A percentile compares a stretch with the other conserved stretches of the same genome.
These are phyloP conservation scores for Poecilia latipinna DNA, from an alignment of 2,113 vertebrate species.

Conservation along the genomic window DNA sequence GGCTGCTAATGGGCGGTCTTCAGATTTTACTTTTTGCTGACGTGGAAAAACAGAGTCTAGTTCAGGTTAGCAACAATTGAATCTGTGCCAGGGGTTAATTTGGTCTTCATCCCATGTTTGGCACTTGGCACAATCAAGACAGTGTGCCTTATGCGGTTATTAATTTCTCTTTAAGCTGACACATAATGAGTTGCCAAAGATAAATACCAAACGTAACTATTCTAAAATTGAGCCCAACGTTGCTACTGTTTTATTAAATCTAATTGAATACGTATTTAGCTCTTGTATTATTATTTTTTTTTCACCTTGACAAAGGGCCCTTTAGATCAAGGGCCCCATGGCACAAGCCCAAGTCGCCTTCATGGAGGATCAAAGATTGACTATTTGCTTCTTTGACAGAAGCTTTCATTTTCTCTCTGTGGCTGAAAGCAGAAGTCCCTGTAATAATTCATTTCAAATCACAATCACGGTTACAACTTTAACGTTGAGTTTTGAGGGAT, in stretches of 20 bases:
- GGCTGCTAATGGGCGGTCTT: neutral
- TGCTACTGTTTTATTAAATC: neutral
- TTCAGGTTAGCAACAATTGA: neutral
- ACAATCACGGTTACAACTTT: neutral
- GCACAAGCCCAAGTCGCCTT: neutral
- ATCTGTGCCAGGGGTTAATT: neutral
- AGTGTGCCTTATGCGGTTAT: neutral
- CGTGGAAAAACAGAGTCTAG: neutral
- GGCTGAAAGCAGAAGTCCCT: neutral
- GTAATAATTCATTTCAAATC: neutral
- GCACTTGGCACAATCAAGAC: neutral
- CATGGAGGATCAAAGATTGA: neutral
- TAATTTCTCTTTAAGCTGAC: neutral
- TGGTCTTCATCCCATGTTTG: neutral
- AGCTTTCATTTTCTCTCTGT: neutral
- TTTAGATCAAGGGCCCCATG: neutral
- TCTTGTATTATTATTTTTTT: no score
- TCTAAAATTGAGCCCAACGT: neutral
- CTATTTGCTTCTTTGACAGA: neutral
- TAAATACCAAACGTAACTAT: neutral
- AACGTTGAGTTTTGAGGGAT: neutral
- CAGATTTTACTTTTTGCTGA: neutral
- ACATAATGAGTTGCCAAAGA: neutral
- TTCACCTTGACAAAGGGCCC: neutral
- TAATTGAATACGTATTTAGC: neutral